Percentiles rank a stretch among this genome's conserved stretches.
phyloP scores from a whole-genome alignment of 37 sponge, comb jelly and placozoan species.

The Petrosia ficiformis region DNA sequence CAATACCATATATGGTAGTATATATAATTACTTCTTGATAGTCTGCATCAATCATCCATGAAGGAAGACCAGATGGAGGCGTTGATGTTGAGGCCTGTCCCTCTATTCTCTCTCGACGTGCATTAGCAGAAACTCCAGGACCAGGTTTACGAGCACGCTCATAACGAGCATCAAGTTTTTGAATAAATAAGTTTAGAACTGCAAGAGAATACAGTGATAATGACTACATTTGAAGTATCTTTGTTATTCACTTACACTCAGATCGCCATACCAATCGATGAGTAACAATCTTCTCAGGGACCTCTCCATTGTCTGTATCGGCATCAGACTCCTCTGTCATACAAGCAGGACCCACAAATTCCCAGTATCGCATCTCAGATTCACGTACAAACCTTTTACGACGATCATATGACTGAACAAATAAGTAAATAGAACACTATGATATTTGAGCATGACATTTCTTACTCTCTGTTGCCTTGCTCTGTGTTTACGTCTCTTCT shows the following conservation, averaged over 20 bases:
- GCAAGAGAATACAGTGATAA: neutral
- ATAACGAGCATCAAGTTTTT: conserved; percentile 68
- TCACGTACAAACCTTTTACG: conserved; percentile 70
- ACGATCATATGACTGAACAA: conserved; percentile 40
- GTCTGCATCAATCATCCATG: conserved; percentile 71
- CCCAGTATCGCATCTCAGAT: conserved; percentile 64
- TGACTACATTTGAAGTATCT: neutral
- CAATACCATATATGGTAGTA: too few species aligned
- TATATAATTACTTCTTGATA: conserved; percentile 19
- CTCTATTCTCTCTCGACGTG: conserved; percentile 50
- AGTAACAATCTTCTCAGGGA: conserved; percentile 69
- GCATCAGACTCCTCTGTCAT: conserved; percentile 85
- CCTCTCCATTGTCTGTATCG: conserved; percentile 8
- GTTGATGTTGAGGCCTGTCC: conserved; percentile 58
- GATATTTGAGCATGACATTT: neutral
- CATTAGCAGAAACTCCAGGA: conserved; percentile 42
- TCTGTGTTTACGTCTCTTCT: conserved; percentile 77
- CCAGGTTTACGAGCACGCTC: conserved; percentile 61
- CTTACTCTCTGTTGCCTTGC: conserved; percentile 73
- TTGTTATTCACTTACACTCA: conserved; percentile 37
- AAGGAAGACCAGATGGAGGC: conserved; percentile 55
- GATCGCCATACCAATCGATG: conserved; percentile 83
- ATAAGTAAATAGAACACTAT: neutral
- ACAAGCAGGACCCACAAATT: conserved; percentile 57
- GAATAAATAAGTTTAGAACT: conserved; percentile 76